phyloP scores from a whole-genome alignment of 2,888 invertebrate species.

The Pherbina coryleti region DNA sequence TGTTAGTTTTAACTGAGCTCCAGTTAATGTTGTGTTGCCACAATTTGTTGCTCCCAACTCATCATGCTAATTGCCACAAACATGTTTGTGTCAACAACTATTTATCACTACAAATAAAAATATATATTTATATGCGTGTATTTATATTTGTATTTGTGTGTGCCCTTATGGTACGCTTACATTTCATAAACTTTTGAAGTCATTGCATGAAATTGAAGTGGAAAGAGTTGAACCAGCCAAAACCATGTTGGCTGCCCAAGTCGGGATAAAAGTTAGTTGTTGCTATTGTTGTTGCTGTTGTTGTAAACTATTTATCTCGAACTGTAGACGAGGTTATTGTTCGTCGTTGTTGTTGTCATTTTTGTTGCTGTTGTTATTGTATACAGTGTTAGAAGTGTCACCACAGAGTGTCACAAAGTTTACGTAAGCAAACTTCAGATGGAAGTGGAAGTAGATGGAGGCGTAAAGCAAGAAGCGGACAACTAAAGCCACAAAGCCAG shows the following conservation, averaged over 20 bases:
- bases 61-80: slow-evolving; percentile 13
- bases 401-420: slow-evolving; percentile 27
- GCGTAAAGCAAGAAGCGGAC: not conserved
- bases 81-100: slow-evolving; percentile 6
- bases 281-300: slow-evolving; percentile 12
- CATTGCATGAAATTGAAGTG: not conserved
- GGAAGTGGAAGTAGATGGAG: not conserved
- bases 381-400: slow-evolving; percentile 16
- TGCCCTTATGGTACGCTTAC: not conserved
- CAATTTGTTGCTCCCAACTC: too few species aligned
- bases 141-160: too few species aligned
- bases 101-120: slow-evolving; percentile 14
- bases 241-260: not conserved
- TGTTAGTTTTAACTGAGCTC: too few species aligned
- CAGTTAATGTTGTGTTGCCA: too few species aligned
- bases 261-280: slow-evolving; percentile 4
- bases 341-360: too few species aligned
- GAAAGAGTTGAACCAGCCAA: not conserved
- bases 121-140: not conserved
- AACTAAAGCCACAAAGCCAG: slow-evolving; percentile 9
- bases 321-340: not conserved
- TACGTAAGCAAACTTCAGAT: slow-evolving; percentile 14
- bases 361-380: slow-evolving; percentile 10
- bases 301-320: not conserved
- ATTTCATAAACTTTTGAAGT: not conserved